Evolutionary conservation across 1,140 invertebrate genomes (phyloP), one percentile per base, ranked within the genome.

Genomic region (Nephila pilipes): DNA sequence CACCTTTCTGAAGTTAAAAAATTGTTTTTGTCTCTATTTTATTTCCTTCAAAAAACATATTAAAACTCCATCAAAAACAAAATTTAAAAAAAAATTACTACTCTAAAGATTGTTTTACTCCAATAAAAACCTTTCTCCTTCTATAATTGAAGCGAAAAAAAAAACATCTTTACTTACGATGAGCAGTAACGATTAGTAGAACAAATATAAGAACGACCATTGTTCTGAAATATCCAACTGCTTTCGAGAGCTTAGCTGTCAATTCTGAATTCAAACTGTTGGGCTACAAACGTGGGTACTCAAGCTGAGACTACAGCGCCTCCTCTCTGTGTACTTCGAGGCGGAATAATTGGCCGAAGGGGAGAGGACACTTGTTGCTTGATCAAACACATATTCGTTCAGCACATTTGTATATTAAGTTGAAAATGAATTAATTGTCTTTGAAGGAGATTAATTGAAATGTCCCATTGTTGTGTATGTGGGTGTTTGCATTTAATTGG

Each of bases 201-300:
- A 69, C 14, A 38, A 87, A 36, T 69, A 69, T 63, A 29, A 87
- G 85, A 38, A 46, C 36, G 20, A 65, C 8, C 85, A 87, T 87
- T 20, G 32, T 87, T 32, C 22, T 63, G 60, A 22, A 65, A 69
- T 87, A 87, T 87, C 85, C 85, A 38, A 54, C 85, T 69, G 57
- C 5, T 58, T 87, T 83, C 80, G 14, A 83, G 65, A 36, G 58
- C 85, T 29, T 36, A 22, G 6, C 58, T 20, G 32, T 87, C 60
- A 69, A 87, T 65, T 63, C 85, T 87, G 55, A 87, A n/a, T 65
- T 69, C 60, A 63, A 87, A 87, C 32, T 85, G 29, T 85, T 32
- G 57, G 29, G 55, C 57, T n/a, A 85, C 29, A 60, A 85, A 10
- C 83, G 83, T 29, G 38, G 25, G 54, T 25, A 8, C 2, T 16